These are phyloP conservation scores for Melitaea cinxia DNA, from an alignment of 1,140 invertebrate genomes.

Conservation along the genomic window DNA sequence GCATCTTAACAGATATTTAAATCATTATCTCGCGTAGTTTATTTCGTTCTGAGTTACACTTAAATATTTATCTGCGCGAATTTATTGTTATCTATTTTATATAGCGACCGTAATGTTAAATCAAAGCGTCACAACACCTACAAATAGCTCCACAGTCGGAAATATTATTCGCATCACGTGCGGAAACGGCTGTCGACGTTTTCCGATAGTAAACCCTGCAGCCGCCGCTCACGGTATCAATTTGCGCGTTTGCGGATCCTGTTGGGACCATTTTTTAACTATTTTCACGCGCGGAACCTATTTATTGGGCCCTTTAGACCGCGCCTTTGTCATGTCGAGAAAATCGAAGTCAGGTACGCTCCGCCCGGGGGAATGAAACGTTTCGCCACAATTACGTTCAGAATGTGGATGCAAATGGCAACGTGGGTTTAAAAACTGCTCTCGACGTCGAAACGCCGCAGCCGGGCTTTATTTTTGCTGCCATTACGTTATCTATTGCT, in stretches of 20 bases:
- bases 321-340: conserved; percentile 76
- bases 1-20: neutral
- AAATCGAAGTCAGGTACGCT: conserved; percentile 75
- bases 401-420: conserved; percentile 76
- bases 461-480: conserved; percentile 66
- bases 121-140: conserved; percentile 47
- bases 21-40: conserved; percentile 10
- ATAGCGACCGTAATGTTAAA: conserved; percentile 32
- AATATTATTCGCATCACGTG: conserved; percentile 57
- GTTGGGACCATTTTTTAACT: conserved; percentile 65
- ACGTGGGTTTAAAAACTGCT: conserved; percentile 63
- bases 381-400: conserved; percentile 72
- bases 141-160: conserved; percentile 54
- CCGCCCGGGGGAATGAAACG: conserved; percentile 50
- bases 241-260: conserved; percentile 45
- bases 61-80: conserved; percentile 8
- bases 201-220: conserved; percentile 48
- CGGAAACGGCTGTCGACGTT: conserved; percentile 35
- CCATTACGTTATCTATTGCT: conserved; percentile 73
- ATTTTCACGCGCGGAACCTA: conserved; percentile 69
- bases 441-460: conserved; percentile 44
- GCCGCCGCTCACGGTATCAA: conserved; percentile 46
- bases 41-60: neutral
- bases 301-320: conserved; percentile 75
- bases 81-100: conserved; percentile 17